Conservation (phyloP, 2,888 invertebrate species). For the Tetanocera ferruginea region DNA sequence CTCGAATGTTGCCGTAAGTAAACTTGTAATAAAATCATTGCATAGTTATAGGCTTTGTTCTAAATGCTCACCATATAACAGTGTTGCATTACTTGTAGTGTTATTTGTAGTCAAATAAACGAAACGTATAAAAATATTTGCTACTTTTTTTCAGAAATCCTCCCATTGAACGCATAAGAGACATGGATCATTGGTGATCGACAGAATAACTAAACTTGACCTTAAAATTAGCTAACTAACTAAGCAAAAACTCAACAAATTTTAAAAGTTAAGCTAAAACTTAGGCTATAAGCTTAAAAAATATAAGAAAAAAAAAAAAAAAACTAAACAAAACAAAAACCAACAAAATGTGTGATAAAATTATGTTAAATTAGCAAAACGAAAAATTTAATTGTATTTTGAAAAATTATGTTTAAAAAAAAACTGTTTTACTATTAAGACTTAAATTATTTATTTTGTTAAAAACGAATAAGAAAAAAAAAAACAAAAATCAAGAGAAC, state of each 20-base stretch:
- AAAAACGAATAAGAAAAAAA: background rate
- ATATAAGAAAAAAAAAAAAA: too few species aligned
- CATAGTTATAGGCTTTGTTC: background rate
- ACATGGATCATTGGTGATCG: slow-evolving; percentile 68
- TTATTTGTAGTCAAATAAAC: background rate
- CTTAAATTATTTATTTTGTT: background rate
- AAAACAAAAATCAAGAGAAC: background rate
- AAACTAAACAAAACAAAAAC: slow-evolving; percentile 48
- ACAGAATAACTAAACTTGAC: slow-evolving; percentile 7
- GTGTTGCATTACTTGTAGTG: background rate
- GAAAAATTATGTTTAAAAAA: background rate
- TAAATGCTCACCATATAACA: background rate
- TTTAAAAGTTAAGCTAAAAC: background rate
- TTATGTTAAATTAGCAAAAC: slow-evolving; percentile 23
- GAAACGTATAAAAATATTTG: background rate
- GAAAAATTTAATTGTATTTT: background rate
- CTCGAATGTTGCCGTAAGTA: slow-evolving; percentile 69
- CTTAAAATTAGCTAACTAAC: slow-evolving; percentile 25
- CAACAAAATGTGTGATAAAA: slow-evolving; percentile 60
- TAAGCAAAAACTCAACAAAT: slow-evolving; percentile 27
- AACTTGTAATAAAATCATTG: background rate
- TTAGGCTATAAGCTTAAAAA: background rate
- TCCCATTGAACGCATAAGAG: slow-evolving; percentile 66
- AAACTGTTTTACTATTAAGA: background rate
- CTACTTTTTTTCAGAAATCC: slow-evolving; percentile 63